Percentiles rank a stretch among this genome's conserved stretches.
Evolutionary conservation across 2,797 vertebrate species (phyloP).

Genomic region (Gila robusta): DNA sequence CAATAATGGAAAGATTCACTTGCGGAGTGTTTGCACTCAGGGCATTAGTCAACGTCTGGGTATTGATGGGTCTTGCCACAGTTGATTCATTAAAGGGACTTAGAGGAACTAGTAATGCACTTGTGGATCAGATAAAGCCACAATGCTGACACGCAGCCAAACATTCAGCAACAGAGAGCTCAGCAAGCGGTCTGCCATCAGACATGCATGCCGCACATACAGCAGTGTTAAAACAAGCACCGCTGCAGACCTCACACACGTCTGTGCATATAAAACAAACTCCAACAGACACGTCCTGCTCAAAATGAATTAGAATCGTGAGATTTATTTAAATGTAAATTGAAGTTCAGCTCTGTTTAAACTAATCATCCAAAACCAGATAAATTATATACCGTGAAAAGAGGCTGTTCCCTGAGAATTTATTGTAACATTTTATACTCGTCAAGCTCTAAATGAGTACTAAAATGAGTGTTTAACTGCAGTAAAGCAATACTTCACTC

Average conservation of each 20-base stretch:
- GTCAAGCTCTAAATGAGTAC: neutral
- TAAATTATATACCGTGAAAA: neutral
- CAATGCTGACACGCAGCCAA: slow-evolving; percentile 60
- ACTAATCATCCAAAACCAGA: slow-evolving; percentile 9
- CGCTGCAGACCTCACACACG: slow-evolving; percentile 1
- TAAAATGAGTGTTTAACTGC: neutral
- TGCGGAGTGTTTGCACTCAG: slow-evolving; percentile 70
- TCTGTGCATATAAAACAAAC: slow-evolving; percentile 7
- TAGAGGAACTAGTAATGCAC: slow-evolving; percentile 74
- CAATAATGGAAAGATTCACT: slow-evolving; percentile 68
- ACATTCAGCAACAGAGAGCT: slow-evolving; percentile 38
- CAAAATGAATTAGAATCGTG: slow-evolving; percentile 2
- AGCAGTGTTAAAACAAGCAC: slow-evolving; percentile 23
- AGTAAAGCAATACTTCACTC: neutral
- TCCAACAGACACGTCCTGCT: neutral
- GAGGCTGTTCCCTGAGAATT: neutral
- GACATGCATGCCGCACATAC: slow-evolving; percentile 29
- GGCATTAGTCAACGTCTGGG: slow-evolving; percentile 76
- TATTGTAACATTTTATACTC: neutral
- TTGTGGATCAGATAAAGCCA: slow-evolving; percentile 70
- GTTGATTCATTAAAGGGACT: slow-evolving; percentile 78
- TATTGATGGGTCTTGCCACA: slow-evolving; percentile 75
- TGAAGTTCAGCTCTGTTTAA: slow-evolving; percentile 13
- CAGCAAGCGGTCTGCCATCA: slow-evolving; percentile 31
- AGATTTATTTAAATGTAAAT: slow-evolving; percentile 25